A percentile compares a stretch with the other conserved stretches of the same genome.
Evolutionary conservation across 92 coral and sea anemone genomes (phyloP).

Genomic region (Scolanthus callimorphus): DNA sequence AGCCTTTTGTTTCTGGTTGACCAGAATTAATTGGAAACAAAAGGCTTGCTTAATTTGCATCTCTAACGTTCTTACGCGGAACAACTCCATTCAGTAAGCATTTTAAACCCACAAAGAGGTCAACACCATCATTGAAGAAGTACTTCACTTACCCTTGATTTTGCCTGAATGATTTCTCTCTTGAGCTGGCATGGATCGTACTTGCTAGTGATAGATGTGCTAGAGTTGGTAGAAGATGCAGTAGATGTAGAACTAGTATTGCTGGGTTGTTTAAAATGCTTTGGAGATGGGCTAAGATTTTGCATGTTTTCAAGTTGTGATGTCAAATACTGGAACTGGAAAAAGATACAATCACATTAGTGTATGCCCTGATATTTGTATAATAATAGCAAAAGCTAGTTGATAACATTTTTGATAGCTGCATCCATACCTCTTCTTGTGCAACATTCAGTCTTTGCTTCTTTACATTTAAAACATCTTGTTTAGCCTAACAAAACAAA

Average conservation of each 20-base stretch:
- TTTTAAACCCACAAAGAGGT: no score
- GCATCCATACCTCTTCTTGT: slow-evolving; percentile 72
- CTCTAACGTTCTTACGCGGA: no score
- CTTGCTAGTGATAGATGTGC: slow-evolving; percentile 68
- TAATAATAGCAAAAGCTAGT: background rate
- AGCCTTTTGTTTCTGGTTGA: no score
- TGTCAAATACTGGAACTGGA: slow-evolving; percentile 72
- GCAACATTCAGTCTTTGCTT: slow-evolving; percentile 82
- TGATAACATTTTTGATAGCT: background rate
- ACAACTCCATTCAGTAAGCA: no score
- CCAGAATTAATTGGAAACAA: no score
- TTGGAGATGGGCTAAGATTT: slow-evolving; percentile 34
- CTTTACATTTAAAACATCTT: slow-evolving; percentile 76
- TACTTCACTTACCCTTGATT: slow-evolving; percentile 54
- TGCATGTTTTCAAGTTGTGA: slow-evolving; percentile 77
- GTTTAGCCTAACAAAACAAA: slow-evolving; percentile 88
- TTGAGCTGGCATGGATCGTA: slow-evolving; percentile 81
- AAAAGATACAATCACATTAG: no score
- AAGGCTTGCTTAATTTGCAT: no score
- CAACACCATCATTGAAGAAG: background rate
- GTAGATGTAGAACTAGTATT: slow-evolving; percentile 64
- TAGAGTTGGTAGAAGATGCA: slow-evolving; percentile 71
- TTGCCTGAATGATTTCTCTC: slow-evolving; percentile 84
- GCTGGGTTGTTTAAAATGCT: slow-evolving; percentile 63
- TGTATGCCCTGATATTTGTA: background rate